These are phyloP conservation scores for Eciton burchellii DNA, from an alignment of 1,140 invertebrate species.

Conservation along the genomic window DNA sequence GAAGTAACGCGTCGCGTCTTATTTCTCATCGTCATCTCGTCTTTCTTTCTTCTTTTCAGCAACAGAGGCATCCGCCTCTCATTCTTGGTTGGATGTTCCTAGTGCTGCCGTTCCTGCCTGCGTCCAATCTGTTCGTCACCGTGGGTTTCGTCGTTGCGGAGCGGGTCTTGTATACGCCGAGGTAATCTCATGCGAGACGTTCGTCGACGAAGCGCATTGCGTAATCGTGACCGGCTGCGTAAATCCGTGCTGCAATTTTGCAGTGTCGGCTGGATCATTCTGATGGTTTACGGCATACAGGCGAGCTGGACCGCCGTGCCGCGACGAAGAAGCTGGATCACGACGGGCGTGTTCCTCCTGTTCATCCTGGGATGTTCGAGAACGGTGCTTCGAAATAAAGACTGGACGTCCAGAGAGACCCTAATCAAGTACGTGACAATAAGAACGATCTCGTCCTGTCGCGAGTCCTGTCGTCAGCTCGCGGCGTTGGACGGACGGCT, in stretches of 20 bases:
- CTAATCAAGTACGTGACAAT: conserved; percentile 87
- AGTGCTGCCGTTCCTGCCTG: conserved; percentile 93
- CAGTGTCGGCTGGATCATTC: conserved; percentile 89
- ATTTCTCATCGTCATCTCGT: neutral
- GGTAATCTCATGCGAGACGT: conserved; percentile 86
- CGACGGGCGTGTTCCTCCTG: conserved; percentile 86
- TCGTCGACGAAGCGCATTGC: neutral
- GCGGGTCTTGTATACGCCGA: conserved; percentile 95
- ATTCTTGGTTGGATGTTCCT: conserved; percentile 89
- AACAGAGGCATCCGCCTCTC: conserved; percentile 88
- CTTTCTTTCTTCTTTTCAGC: conserved; percentile 83
- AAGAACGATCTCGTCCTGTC: neutral
- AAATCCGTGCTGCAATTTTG: conserved; percentile 49
- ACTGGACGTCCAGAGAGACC: conserved; percentile 92
- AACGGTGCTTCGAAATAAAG: conserved; percentile 90
- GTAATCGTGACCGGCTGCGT: neutral
- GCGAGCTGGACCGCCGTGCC: conserved; percentile 86
- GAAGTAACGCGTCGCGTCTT: neutral
- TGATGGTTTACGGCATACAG: conserved; percentile 88
- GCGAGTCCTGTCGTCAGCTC: neutral
- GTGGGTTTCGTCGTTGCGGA: conserved; percentile 97
- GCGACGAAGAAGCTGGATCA: conserved; percentile 84
- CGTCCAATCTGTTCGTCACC: conserved; percentile 94
- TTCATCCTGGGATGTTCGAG: conserved; percentile 88
- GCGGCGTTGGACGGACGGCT: neutral